Conservation (phyloP, 2,888 invertebrate genomes). For the Cetonia aurata region DNA sequence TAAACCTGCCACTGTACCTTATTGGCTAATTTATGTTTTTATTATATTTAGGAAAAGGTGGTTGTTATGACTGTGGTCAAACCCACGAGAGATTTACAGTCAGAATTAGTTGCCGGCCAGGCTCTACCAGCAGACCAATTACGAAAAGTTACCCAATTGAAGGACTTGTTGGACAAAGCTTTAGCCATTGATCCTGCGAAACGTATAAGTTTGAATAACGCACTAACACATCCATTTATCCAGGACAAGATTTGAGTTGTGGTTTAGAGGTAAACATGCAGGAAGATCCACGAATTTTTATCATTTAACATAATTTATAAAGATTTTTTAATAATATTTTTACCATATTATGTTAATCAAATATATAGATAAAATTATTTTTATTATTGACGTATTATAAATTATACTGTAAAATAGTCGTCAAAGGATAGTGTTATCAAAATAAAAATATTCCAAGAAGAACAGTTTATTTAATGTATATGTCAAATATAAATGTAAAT, state of each 20-base stretch:
- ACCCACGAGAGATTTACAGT: constrained; percentile 85
- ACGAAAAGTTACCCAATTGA: constrained; percentile 91
- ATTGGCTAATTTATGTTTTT: not conserved
- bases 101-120: constrained; percentile 91
- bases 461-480: constrained; percentile 42
- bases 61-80: constrained; percentile 95
- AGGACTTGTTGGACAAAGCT: constrained; percentile 92
- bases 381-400: constrained; percentile 41
- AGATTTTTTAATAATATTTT: constrained; percentile 43
- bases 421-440: constrained; percentile 41
- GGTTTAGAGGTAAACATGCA: constrained; percentile 56
- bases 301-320: constrained; percentile 42
- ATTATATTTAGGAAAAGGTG: constrained; percentile 85
- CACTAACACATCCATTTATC: constrained; percentile 94
- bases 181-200: constrained; percentile 93
- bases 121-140: constrained; percentile 89
- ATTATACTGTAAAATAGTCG: constrained; percentile 38
- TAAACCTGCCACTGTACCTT: too few species aligned
- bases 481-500: constrained; percentile 48
- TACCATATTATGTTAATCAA: constrained; percentile 36
- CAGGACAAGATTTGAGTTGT: constrained; percentile 85
- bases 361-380: constrained; percentile 41
- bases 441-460: constrained; percentile 42
- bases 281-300: constrained; percentile 51
- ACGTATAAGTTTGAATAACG: constrained; percentile 93